Evolutionary conservation across 2,888 invertebrate species (phyloP).

Genomic region (Cryptus armator): DNA sequence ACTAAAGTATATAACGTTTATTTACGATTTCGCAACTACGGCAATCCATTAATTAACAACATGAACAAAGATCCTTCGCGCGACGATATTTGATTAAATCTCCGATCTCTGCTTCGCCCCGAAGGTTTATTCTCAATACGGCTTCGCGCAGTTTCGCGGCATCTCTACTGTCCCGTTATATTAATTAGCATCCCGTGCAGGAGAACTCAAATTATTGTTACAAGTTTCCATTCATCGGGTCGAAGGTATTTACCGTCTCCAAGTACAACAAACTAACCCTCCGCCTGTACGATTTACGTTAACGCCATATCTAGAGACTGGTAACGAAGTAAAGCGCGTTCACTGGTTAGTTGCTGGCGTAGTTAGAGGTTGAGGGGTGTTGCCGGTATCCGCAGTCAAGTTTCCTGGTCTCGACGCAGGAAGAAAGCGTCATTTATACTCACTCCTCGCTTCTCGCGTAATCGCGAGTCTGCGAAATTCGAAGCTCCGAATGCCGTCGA

Average conservation of each 20-base stretch:
- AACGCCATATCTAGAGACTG: neutral
- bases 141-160: slow-evolving; percentile 18
- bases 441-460: slow-evolving; percentile 26
- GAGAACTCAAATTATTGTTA: slow-evolving; percentile 65
- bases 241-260: slow-evolving; percentile 42
- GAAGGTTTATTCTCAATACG: neutral
- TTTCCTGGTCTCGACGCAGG: slow-evolving; percentile 61
- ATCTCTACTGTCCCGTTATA: slow-evolving; percentile 40
- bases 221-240: slow-evolving; percentile 56
- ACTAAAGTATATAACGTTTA: too few relatives aligned
- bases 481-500: slow-evolving; percentile 70
- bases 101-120: neutral
- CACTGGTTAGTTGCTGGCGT: slow-evolving; percentile 13
- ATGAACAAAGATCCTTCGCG: slow-evolving; percentile 23
- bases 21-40: neutral
- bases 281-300: slow-evolving; percentile 1
- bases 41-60: neutral
- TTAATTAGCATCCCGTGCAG: slow-evolving; percentile 62
- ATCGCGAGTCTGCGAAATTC: slow-evolving; percentile 75
- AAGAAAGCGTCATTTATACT: slow-evolving; percentile 62
- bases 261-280: slow-evolving; percentile 4
- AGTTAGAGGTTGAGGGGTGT: neutral
- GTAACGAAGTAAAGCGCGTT: slow-evolving; percentile 28
- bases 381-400: slow-evolving; percentile 18
- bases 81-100: slow-evolving; percentile 36